phyloP scores from a whole-genome alignment of 2,888 invertebrate genomes.

The Ctenicera cuprea region DNA sequence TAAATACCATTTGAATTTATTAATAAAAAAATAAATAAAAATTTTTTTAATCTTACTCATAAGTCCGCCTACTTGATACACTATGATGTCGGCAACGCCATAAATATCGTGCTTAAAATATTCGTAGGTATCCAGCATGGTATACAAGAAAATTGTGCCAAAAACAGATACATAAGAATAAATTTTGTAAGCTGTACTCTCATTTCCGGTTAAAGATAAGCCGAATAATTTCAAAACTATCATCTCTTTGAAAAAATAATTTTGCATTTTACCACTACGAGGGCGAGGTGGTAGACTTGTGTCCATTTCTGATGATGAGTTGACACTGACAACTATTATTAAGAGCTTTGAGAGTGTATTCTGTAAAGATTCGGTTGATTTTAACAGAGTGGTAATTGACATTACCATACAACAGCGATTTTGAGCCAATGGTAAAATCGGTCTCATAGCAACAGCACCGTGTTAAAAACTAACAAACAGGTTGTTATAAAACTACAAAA shows the following conservation, averaged over 20 bases:
- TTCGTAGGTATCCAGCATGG: neutral
- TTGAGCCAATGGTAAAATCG: too few relatives aligned
- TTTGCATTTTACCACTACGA: neutral
- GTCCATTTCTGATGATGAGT: too few relatives aligned
- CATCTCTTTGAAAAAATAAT: neutral
- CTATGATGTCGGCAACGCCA: neutral
- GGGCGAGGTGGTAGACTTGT: too few relatives aligned
- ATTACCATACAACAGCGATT: too few relatives aligned
- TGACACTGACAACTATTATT: too few relatives aligned
- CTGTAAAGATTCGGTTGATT: too few relatives aligned
- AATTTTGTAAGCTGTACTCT: neutral
- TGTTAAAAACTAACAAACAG: too few relatives aligned
- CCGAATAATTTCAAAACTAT: neutral
- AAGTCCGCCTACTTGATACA: neutral
- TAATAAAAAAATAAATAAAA: neutral
- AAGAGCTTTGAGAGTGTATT: too few relatives aligned
- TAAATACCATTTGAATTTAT: too few relatives aligned
- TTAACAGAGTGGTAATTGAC: too few relatives aligned
- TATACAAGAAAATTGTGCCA: neutral
- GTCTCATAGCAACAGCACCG: too few relatives aligned
- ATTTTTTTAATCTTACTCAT: neutral
- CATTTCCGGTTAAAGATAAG: neutral
- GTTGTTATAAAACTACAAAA: too few relatives aligned
- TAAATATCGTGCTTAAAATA: neutral
- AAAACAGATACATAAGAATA: neutral